Conservation (phyloP, 92 coral and sea anemone species). For the Umimayanthus chanpuru region DNA sequence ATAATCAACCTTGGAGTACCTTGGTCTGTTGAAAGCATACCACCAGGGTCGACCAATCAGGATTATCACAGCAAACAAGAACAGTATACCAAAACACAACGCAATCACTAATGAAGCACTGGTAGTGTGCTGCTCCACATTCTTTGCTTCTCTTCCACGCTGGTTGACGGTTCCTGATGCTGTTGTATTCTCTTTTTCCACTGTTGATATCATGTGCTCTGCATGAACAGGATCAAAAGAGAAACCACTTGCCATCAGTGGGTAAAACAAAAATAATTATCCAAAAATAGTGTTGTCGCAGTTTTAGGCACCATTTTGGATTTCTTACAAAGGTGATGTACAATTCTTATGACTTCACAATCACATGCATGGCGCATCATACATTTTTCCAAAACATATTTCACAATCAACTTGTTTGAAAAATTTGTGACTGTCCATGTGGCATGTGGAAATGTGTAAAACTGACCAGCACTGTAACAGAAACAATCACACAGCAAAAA, state of each 20-base stretch:
- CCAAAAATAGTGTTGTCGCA: not conserved
- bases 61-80: slow-evolving; percentile 76
- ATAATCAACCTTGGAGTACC: slow-evolving; percentile 90
- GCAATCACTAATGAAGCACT: slow-evolving; percentile 78
- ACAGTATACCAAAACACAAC: slow-evolving; percentile 78
- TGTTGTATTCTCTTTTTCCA: slow-evolving; percentile 3
- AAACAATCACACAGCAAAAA: too few species aligned
- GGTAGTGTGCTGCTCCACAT: slow-evolving; percentile 66
- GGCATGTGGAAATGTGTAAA: too few species aligned
- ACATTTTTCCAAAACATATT: too few species aligned
- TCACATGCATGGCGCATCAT: too few species aligned
- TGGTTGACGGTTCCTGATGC: not conserved
- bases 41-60: slow-evolving; percentile 88
- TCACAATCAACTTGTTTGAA: too few species aligned
- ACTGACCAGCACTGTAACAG: too few species aligned
- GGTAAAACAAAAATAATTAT: not conserved
- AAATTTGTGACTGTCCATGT: too few species aligned
- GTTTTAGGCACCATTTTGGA: not conserved
- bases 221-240: not conserved
- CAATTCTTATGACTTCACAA: too few species aligned
- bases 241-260: not conserved
- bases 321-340: too few species aligned
- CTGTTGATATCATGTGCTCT: not conserved
- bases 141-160: slow-evolving; percentile 22
- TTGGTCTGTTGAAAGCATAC: slow-evolving; percentile 79